Evolutionary conservation across 37 sponge, comb jelly and placozoan species (phyloP).

Genomic region (Theonella swinhoei): DNA sequence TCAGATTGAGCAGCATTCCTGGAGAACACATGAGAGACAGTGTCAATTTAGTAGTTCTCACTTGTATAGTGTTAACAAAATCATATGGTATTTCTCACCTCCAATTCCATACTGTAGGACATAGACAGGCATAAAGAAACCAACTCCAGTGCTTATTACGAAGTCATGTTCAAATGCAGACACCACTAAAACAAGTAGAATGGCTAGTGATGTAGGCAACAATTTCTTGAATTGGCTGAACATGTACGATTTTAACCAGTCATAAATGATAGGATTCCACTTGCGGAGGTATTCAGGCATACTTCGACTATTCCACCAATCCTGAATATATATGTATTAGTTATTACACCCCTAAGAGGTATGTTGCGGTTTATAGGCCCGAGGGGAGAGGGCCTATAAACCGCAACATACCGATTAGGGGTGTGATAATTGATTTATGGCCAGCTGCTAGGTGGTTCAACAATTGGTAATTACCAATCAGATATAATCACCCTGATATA

Average conservation of each 20-base stretch:
- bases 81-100: conserved; percentile 7
- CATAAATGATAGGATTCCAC: conserved; percentile 80
- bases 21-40: neutral
- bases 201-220: neutral
- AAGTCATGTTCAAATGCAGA: conserved; percentile 82
- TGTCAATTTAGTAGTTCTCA: neutral
- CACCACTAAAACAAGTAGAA: conserved; percentile 38
- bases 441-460: too few relatives aligned
- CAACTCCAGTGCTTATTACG: conserved; percentile 37
- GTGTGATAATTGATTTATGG: too few relatives aligned
- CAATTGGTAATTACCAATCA: too few relatives aligned
- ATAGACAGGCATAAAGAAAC: conserved; percentile 68
- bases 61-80: neutral
- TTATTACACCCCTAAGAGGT: too few relatives aligned
- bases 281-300: conserved; percentile 66
- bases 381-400: too few relatives aligned
- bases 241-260: conserved; percentile 74
- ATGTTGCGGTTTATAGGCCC: too few relatives aligned
- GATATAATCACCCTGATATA: too few relatives aligned
- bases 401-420: too few relatives aligned
- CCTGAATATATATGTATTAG: too few relatives aligned
- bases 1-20: neutral
- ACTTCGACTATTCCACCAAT: conserved; percentile 71
- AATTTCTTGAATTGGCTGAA: conserved; percentile 59
- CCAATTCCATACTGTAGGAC: conserved; percentile 42